Evolutionary conservation across 2,888 invertebrate genomes (phyloP).

Genomic region (Microdon myrmicae): DNA sequence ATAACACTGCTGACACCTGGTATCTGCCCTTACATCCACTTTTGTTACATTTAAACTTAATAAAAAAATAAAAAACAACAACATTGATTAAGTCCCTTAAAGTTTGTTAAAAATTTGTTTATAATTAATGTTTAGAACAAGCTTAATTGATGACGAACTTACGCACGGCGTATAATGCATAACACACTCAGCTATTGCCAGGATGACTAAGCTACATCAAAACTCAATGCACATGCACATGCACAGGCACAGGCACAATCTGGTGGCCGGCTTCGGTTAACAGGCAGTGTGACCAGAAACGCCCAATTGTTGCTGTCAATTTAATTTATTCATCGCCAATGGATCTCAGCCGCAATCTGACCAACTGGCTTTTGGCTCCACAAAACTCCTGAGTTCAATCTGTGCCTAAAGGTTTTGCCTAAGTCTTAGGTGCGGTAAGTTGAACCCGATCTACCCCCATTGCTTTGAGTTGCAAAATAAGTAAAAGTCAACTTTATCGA

Average conservation of each 20-base stretch:
- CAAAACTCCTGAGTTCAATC: slow-evolving; percentile 30
- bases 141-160: too few species aligned
- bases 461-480: slow-evolving; percentile 31
- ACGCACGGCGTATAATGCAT: too few species aligned
- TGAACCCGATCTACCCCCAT: slow-evolving; percentile 34
- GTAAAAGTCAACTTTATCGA: slow-evolving; percentile 41
- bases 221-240: slow-evolving; percentile 19
- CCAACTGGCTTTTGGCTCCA: slow-evolving; percentile 6
- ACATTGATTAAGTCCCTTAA: too few species aligned
- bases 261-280: slow-evolving; percentile 20
- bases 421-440: slow-evolving; percentile 40
- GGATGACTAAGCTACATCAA: slow-evolving; percentile 27
- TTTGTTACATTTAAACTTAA: too few species aligned
- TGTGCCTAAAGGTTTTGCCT: slow-evolving; percentile 22
- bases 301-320: slow-evolving; percentile 42
- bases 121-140: too few species aligned
- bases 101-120: too few species aligned
- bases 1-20: too few species aligned
- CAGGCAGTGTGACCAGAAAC: slow-evolving; percentile 27
- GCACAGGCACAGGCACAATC: slow-evolving; percentile 9
- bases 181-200: slow-evolving; percentile 4
- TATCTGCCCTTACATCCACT: too few species aligned
- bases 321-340: slow-evolving; percentile 45
- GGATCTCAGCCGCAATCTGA: slow-evolving; percentile 12
- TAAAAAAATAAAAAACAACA: too few species aligned